Evolutionary conservation across 1,140 invertebrate genomes (phyloP).

Genomic region (Papilio xuthus): DNA sequence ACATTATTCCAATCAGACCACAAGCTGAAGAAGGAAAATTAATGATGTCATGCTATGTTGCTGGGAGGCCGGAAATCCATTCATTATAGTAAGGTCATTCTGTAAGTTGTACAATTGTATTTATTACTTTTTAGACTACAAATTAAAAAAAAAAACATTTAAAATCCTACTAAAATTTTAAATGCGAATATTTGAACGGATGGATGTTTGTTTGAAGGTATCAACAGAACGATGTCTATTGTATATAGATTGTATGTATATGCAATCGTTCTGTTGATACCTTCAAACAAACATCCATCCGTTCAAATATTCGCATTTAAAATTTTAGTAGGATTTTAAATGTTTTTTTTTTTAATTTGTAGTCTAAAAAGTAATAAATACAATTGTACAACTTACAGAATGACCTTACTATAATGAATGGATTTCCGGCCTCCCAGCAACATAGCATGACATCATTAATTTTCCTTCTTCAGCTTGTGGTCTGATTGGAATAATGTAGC

Average conservation of each 20-base stretch:
- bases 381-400: not conserved
- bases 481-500: not conserved
- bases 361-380: not conserved
- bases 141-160: not conserved
- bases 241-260: too few species aligned
- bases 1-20: not conserved
- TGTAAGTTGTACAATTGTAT: not conserved
- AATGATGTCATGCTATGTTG: conserved; percentile 11
- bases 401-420: conserved; percentile 20
- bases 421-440: conserved; percentile 8
- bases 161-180: too few species aligned
- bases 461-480: not conserved
- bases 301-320: not conserved
- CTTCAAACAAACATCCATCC: too few species aligned
- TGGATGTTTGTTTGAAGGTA: too few species aligned
- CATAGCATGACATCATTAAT: conserved; percentile 16
- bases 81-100: conserved; percentile 16
- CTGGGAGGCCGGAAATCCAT: conserved; percentile 12
- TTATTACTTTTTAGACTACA: not conserved
- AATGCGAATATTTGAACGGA: not conserved
- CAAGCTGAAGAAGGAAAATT: not conserved
- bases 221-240: too few species aligned
- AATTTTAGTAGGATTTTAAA: too few species aligned
- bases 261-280: too few species aligned
- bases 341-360: too few species aligned